Conservation (phyloP, 37 sponge, comb jelly and placozoan species). For the Ephydatia muelleri region DNA sequence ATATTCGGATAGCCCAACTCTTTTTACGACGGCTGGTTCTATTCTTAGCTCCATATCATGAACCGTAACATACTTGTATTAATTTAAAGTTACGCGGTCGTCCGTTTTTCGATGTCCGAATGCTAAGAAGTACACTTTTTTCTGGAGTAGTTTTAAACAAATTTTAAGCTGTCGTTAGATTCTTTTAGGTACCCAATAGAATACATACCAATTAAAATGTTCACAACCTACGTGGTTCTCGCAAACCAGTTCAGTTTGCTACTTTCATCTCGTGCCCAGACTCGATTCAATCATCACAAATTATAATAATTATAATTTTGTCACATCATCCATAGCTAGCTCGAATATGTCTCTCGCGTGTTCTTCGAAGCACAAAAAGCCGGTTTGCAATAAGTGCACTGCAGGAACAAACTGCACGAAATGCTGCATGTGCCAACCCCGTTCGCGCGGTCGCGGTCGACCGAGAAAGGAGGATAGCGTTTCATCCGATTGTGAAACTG, state of each 20-base stretch:
- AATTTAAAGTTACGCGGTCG: not conserved
- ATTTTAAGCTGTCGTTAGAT: not conserved
- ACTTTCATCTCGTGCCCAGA: not conserved
- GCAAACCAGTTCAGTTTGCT: not conserved
- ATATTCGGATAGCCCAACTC: not conserved
- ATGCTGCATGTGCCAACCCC: not conserved
- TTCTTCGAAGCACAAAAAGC: not conserved
- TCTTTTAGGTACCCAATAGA: constrained; percentile 1
- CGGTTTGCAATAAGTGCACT: not conserved
- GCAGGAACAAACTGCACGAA: not conserved
- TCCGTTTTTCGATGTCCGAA: not conserved
- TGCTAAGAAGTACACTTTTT: not conserved
- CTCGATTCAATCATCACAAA: not conserved
- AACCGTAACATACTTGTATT: not conserved
- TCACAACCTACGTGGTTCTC: not conserved
- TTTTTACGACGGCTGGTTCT: not conserved
- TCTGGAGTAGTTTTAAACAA: no score
- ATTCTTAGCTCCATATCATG: not conserved
- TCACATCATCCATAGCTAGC: not conserved
- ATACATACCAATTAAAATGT: not conserved
- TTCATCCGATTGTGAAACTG: not conserved
- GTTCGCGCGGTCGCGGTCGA: not conserved
- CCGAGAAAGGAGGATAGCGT: not conserved
- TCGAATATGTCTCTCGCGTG: not conserved
- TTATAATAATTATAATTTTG: not conserved